Evolutionary conservation across 2,113 vertebrate species (phyloP).

Genomic region (Sinocyclocheilus rhinocerous): DNA sequence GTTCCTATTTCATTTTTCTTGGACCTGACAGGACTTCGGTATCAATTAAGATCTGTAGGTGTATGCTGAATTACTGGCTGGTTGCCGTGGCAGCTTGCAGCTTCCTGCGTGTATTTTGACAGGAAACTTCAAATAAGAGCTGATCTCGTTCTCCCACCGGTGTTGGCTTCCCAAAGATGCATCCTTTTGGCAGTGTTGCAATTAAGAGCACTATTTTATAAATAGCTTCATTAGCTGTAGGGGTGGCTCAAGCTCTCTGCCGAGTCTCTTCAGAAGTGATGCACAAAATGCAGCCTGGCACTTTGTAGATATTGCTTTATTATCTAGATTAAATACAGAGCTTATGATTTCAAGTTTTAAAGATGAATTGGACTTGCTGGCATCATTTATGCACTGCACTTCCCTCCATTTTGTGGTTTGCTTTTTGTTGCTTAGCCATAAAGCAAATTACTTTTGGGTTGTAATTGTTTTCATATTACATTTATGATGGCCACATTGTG

Average conservation of each 20-base stretch:
- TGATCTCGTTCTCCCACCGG: slow-evolving; percentile 21
- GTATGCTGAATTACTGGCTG: slow-evolving; percentile 18
- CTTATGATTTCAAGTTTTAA: not conserved
- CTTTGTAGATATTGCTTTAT: slow-evolving; percentile 29
- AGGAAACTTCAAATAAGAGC: slow-evolving; percentile 42
- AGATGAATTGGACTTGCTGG: not conserved
- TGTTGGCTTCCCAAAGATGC: slow-evolving; percentile 29
- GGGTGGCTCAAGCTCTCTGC: slow-evolving; percentile 14
- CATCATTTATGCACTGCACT: slow-evolving; percentile 15
- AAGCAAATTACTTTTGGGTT: not conserved
- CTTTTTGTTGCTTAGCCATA: slow-evolving; percentile 12
- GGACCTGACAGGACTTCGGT: not conserved
- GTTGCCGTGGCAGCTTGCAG: slow-evolving; percentile 5
- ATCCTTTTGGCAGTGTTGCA: slow-evolving; percentile 45
- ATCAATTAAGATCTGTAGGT: slow-evolving; percentile 20
- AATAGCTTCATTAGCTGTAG: slow-evolving; percentile 49
- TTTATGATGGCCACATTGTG: slow-evolving; percentile 25
- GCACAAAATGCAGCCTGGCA: slow-evolving; percentile 33
- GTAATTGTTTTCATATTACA: slow-evolving; percentile 6
- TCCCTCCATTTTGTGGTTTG: slow-evolving; percentile 40
- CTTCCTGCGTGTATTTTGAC: slow-evolving; percentile 50
- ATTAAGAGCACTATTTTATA: slow-evolving; percentile 50
- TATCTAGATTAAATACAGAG: not conserved
- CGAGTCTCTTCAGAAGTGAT: not conserved
- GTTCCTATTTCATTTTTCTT: not conserved